These are phyloP conservation scores for Ichneumoninae sp. DNA, from an alignment of 2,888 invertebrate species.

Conservation along the genomic window DNA sequence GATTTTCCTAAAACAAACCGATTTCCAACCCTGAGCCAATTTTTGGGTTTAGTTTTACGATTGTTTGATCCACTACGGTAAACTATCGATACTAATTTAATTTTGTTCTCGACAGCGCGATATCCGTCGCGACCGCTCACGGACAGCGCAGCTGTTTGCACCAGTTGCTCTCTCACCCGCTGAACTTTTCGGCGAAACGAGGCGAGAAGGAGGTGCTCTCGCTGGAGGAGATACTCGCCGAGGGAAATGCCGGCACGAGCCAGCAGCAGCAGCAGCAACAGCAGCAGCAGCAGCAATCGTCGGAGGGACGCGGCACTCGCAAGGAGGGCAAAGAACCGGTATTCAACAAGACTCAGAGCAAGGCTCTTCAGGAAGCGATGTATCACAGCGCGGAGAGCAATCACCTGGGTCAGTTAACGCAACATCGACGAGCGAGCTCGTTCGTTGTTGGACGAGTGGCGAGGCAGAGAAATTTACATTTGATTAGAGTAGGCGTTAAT, in stretches of 20 bases:
- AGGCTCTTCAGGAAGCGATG: slow-evolving; percentile 96
- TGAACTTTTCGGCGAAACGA: slow-evolving; percentile 86
- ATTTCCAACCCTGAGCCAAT: too few relatives aligned
- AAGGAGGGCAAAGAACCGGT: slow-evolving; percentile 82
- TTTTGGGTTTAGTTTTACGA: too few relatives aligned
- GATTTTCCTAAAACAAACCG: too few relatives aligned
- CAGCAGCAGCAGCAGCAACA: slow-evolving; percentile 65
- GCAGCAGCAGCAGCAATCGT: slow-evolving; percentile 79
- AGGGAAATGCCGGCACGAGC: slow-evolving; percentile 87
- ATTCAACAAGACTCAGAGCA: slow-evolving; percentile 92
- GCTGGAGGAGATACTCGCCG: slow-evolving; percentile 95
- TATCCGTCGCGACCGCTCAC: slow-evolving; percentile 95
- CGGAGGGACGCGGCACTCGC: slow-evolving; percentile 81
- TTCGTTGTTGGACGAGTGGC: slow-evolving; percentile 25
- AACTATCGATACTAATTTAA: slow-evolving; percentile 4
- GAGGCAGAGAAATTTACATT: slow-evolving; percentile 14
- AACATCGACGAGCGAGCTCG: slow-evolving; percentile 19
- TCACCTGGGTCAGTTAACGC: slow-evolving; percentile 88
- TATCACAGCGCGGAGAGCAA: slow-evolving; percentile 97
- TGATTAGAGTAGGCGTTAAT: slow-evolving; percentile 19
- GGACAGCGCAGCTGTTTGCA: slow-evolving; percentile 93
- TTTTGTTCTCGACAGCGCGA: slow-evolving; percentile 87
- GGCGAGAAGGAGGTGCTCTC: slow-evolving; percentile 91
- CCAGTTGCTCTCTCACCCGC: slow-evolving; percentile 91
- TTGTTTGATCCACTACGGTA: not conserved